Evolutionary conservation across 2,888 invertebrate species (phyloP).

Genomic region (Drosophila merina): DNA sequence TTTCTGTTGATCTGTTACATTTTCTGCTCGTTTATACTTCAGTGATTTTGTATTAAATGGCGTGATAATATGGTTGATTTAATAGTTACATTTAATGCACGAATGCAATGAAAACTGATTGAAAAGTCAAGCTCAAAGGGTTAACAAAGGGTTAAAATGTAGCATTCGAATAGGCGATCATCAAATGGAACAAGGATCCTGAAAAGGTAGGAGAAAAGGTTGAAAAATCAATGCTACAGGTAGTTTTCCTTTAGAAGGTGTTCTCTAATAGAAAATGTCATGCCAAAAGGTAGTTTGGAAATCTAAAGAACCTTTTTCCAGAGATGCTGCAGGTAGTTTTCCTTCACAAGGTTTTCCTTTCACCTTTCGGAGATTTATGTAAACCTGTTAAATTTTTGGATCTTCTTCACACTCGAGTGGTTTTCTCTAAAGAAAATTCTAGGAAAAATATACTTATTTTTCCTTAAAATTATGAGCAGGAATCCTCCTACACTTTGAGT

Average conservation of each 20-base stretch:
- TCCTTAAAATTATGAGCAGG: background rate
- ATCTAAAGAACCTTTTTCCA: background rate
- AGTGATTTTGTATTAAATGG: constrained; percentile 10
- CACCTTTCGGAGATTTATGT: background rate
- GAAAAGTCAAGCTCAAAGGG: background rate
- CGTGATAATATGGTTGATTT: too few species aligned
- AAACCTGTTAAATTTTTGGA: background rate
- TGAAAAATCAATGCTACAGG: background rate
- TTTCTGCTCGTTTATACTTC: constrained; percentile 9
- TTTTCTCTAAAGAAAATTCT: background rate
- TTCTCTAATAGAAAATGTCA: background rate
- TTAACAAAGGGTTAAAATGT: constrained; percentile 45
- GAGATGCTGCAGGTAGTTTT: background rate
- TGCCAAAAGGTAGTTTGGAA: background rate
- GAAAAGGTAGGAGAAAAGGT: background rate
- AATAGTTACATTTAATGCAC: background rate
- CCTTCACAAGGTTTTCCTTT: background rate
- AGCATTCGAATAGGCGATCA: constrained; percentile 55
- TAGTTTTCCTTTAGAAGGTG: background rate
- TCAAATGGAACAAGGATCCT: constrained; percentile 3
- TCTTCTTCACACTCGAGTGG: background rate
- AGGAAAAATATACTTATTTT: background rate
- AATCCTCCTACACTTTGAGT: background rate
- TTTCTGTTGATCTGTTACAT: constrained; percentile 18
- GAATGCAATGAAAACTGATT: background rate